These are phyloP conservation scores for Eristalis arbustorum DNA, from an alignment of 2,888 invertebrate species.

Conservation along the genomic window DNA sequence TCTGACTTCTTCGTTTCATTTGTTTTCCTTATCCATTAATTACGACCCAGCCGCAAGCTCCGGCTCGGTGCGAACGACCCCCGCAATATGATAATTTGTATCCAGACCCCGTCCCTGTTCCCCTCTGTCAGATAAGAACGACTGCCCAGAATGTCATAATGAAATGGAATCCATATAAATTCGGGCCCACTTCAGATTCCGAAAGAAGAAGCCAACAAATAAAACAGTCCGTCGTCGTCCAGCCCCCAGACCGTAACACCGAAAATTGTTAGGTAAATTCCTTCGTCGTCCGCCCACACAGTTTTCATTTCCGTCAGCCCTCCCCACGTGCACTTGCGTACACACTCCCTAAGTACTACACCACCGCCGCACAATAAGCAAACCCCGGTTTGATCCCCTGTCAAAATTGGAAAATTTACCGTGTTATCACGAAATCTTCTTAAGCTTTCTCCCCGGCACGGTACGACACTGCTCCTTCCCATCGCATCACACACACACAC, in stretches of 20 bases:
- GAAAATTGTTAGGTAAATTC: slow-evolving; percentile 23
- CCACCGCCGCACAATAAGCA: slow-evolving; percentile 1
- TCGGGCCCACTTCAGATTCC: neutral
- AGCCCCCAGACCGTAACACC: neutral
- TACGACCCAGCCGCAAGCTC: neutral
- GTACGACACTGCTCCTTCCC: neutral
- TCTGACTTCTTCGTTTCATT: neutral
- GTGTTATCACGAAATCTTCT: slow-evolving; percentile 41
- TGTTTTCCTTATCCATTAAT: neutral
- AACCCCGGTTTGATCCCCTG: slow-evolving; percentile 22
- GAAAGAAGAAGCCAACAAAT: neutral
- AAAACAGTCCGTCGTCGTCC: neutral
- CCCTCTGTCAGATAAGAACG: neutral
- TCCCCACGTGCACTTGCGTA: neutral
- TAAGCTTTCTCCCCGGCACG: neutral
- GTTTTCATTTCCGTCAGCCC: neutral
- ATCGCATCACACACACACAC: neutral
- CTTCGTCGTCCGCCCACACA: neutral
- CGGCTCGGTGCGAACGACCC: neutral
- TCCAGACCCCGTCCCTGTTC: neutral
- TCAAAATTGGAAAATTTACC: slow-evolving; percentile 44
- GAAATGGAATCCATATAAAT: slow-evolving; percentile 16
- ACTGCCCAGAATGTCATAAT: slow-evolving; percentile 4
- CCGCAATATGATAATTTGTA: slow-evolving; percentile 1
- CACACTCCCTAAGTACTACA: neutral